phyloP scores from a whole-genome alignment of 2,797 vertebrate species.

The Melanotaenia trifasciata region DNA sequence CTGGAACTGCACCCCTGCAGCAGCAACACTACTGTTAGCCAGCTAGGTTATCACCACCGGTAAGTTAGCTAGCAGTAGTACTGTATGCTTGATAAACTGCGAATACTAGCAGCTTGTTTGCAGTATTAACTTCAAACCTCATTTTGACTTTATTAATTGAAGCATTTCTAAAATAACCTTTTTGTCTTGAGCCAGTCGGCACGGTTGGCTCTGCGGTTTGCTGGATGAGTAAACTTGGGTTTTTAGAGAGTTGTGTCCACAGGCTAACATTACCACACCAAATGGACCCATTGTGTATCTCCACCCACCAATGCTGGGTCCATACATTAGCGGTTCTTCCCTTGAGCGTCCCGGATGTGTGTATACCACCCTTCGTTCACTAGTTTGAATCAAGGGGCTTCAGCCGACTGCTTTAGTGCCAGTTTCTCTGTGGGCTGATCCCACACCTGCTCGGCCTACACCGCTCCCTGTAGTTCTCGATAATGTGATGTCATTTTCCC shows the following conservation, averaged over 20 bases:
- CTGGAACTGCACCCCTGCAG: slow-evolving; percentile 41
- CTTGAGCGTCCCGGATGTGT: slow-evolving; percentile 11
- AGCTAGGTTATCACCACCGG: slow-evolving; percentile 64
- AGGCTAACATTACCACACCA: slow-evolving; percentile 56
- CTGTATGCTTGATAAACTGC: slow-evolving; percentile 28
- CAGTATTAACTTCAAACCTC: slow-evolving; percentile 1
- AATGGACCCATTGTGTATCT: slow-evolving; percentile 64
- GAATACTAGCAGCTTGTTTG: slow-evolving; percentile 36
- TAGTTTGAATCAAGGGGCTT: slow-evolving; percentile 48
- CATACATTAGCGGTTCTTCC: slow-evolving; percentile 26
- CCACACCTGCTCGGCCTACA: slow-evolving; percentile 65
- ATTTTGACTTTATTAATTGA: background rate
- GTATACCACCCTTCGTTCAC: slow-evolving; percentile 28
- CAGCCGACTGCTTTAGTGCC: slow-evolving; percentile 51
- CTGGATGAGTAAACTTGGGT: slow-evolving; percentile 46
- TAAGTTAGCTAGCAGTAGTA: slow-evolving; percentile 56
- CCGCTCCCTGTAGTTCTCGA: slow-evolving; percentile 50
- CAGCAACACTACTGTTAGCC: slow-evolving; percentile 47
- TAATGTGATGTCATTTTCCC: slow-evolving; percentile 58
- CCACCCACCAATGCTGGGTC: slow-evolving; percentile 20
- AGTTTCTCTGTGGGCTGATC: slow-evolving; percentile 57
- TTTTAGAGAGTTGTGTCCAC: slow-evolving; percentile 45
- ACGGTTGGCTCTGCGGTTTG: slow-evolving; percentile 28
- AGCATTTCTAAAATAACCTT: background rate
- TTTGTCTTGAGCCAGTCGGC: background rate